phyloP scores from a whole-genome alignment of 2,797 vertebrate species.

The Pseudocheirus occidentalis region DNA sequence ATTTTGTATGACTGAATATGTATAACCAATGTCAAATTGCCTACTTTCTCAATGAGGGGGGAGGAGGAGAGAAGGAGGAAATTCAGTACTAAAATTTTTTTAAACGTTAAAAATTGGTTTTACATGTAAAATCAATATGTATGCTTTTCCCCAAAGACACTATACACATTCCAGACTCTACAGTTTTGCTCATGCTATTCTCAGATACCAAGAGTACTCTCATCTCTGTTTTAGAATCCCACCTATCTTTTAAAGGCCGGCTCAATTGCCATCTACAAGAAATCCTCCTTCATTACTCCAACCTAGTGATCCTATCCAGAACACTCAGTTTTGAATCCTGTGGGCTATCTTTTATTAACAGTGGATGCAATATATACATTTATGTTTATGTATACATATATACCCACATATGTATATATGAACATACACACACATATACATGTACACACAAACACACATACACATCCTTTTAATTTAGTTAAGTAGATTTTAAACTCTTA shows the following conservation, averaged over 20 bases:
- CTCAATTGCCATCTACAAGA: not conserved
- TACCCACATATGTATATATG: constrained; percentile 24
- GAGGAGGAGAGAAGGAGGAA: not conserved
- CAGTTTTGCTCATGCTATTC: not conserved
- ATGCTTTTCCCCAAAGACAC: not conserved
- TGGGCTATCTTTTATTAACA: not conserved
- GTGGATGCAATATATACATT: not conserved
- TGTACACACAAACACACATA: not conserved
- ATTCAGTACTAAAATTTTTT: not conserved
- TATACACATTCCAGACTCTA: not conserved
- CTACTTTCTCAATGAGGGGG: not conserved
- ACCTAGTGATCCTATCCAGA: not conserved
- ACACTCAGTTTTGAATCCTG: not conserved
- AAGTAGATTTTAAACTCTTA: not conserved
- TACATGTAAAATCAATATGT: not conserved
- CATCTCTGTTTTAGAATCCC: not conserved
- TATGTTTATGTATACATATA: not conserved
- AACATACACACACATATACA: constrained; percentile 57
- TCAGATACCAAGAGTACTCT: not conserved
- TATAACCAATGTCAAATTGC: not conserved
- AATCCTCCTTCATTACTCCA: not conserved
- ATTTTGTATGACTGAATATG: not conserved
- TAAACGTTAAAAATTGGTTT: not conserved
- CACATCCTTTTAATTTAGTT: not conserved
- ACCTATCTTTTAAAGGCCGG: not conserved